A percentile compares a stretch with the other conserved stretches of the same genome.
Conservation (phyloP, 2,888 invertebrate genomes). For the Megaustenia siamemsis region DNA sequence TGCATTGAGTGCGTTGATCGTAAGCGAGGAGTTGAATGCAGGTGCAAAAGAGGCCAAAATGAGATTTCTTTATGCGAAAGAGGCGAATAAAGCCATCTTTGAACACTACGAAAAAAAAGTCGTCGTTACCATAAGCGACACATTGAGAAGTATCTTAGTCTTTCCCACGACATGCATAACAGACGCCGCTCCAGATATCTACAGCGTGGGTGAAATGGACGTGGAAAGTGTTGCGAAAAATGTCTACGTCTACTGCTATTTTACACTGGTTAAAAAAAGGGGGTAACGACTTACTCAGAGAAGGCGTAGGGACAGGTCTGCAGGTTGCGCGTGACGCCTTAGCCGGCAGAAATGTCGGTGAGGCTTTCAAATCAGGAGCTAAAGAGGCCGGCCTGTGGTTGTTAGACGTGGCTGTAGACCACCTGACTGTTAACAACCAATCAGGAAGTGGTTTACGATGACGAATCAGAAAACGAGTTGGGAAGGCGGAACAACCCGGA, state of each 20-base stretch:
- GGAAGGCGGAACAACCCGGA: too few relatives aligned
- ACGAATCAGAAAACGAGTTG: not conserved
- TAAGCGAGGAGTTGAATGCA: too few relatives aligned
- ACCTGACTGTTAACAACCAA: not conserved
- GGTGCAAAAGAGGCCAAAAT: too few relatives aligned
- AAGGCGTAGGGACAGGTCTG: slow-evolving; percentile 26
- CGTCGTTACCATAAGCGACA: not conserved
- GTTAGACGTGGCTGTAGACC: not conserved
- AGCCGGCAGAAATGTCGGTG: not conserved
- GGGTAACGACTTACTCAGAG: slow-evolving; percentile 35
- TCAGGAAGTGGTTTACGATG: not conserved
- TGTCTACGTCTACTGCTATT: slow-evolving; percentile 24
- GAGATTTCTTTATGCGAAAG: too few relatives aligned
- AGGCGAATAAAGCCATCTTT: not conserved
- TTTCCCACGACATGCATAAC: not conserved
- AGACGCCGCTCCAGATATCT: not conserved
- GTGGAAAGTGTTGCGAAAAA: not conserved
- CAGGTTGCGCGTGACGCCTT: slow-evolving; percentile 19
- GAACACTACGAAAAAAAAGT: not conserved
- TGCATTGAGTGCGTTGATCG: too few relatives aligned
- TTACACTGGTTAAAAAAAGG: slow-evolving; percentile 13
- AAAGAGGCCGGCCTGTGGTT: not conserved
- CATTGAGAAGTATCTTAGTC: not conserved
- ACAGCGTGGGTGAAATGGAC: not conserved
- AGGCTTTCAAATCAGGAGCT: not conserved